These are phyloP conservation scores for Macrosoma leucophasiata DNA, from an alignment of 2,888 invertebrate genomes.

Conservation along the genomic window DNA sequence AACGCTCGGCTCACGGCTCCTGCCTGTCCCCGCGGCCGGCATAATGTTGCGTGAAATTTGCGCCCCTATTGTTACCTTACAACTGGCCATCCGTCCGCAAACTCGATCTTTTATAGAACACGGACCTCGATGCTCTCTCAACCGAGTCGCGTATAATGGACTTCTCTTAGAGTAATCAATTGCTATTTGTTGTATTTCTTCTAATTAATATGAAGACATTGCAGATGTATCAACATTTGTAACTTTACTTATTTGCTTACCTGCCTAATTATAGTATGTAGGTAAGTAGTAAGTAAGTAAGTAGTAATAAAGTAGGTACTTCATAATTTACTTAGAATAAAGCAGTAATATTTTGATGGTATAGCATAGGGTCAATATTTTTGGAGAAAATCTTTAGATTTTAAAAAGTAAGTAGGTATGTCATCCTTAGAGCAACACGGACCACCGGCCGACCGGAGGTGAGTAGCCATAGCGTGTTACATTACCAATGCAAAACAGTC, in stretches of 20 bases:
- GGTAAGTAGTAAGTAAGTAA: not conserved
- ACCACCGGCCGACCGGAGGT: too few species aligned
- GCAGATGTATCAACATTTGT: not conserved
- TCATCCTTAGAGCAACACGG: too few species aligned
- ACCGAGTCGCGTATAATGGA: slow-evolving; percentile 40
- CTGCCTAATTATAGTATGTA: not conserved
- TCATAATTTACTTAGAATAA: too few species aligned
- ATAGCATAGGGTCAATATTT: too few species aligned
- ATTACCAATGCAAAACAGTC: too few species aligned
- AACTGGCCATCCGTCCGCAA: slow-evolving; percentile 41
- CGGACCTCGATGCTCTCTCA: slow-evolving; percentile 43
- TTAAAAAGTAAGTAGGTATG: too few species aligned
- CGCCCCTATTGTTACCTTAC: slow-evolving; percentile 59
- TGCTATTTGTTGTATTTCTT: slow-evolving; percentile 13
- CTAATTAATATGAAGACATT: slow-evolving; percentile 2
- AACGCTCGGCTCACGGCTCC: slow-evolving; percentile 31
- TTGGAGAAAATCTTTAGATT: too few species aligned
- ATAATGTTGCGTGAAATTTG: slow-evolving; percentile 72
- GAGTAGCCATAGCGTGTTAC: too few species aligned
- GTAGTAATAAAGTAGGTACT: too few species aligned
- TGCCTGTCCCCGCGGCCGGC: slow-evolving; percentile 36
- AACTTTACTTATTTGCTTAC: not conserved
- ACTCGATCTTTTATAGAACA: slow-evolving; percentile 40
- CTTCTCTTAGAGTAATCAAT: slow-evolving; percentile 20
- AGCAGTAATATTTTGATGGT: too few species aligned